Evolutionary conservation across 2,888 invertebrate species (phyloP), one percentile per base, ranked within the genome.

Genomic region (Lochmaea crataegi): DNA sequence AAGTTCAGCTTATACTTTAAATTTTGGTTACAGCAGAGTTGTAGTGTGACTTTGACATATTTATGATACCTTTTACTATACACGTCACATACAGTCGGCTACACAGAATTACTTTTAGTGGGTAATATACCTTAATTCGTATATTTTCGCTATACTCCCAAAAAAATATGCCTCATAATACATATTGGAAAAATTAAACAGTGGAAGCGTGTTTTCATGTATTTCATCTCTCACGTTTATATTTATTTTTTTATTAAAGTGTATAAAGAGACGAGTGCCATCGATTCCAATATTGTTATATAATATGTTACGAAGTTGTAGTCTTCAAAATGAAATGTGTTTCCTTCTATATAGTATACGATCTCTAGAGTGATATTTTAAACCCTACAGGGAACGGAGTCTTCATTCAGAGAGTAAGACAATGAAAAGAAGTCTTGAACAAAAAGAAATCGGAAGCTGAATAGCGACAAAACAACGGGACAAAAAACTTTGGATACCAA

Each of bases 331-430:
- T 67, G 38, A 67, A 67, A 67, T 67, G 57, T 42, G 42, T 67
- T 66, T 64, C 56, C 22, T 67, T 67, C 42, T 58, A 57, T 58
- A 67, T 53, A 38, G 58, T 41, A 58, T 67, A 56, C 67, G 67
- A 67, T 58, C 58, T 67, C 58, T 9, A 12, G 58, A 67, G 67
- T 67, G 57, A 67, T 66, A 66, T 67, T 67, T 67, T 58, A 66
- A 66, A 58, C 56, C 58, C 58, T 67, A 53, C 1, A 67, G 45
- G 67, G 58, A 42, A 67, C 41, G 58, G 58, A 58, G 66, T 67
- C 67, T 58, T 67, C 45, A 67, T 58, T 67, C 57, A 32, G 32
- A 26, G 45, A 67, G n/a, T 67, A 67, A 67, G 58, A 67, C 67
- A 58, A 67, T 67, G 58, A 32, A 67, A 67, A 42, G 66, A 42